Conservation (phyloP, 1,140 invertebrate genomes). For the Centruroides vittatus region DNA sequence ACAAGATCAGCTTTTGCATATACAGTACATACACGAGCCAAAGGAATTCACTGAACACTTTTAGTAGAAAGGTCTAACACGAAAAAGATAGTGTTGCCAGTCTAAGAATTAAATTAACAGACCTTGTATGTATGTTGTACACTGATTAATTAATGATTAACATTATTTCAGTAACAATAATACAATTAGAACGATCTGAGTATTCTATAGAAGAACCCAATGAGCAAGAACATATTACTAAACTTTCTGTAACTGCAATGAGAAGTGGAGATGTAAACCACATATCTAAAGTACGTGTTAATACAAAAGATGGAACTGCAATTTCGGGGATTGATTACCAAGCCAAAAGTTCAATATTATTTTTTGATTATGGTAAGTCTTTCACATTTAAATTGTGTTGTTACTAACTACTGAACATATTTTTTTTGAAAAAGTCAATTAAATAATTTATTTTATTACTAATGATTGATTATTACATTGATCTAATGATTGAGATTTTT, state of each 20-base stretch:
- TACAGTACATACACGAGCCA: too few species aligned
- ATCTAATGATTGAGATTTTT: too few species aligned
- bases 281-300: slow-evolving; percentile 25
- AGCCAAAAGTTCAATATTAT: slow-evolving; percentile 25
- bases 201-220: slow-evolving; percentile 30
- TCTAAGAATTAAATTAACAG: too few species aligned
- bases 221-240: slow-evolving; percentile 14
- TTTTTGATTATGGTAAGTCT: slow-evolving; percentile 25
- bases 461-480: too few species aligned
- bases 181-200: slow-evolving; percentile 24
- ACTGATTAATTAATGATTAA: not conserved
- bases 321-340: slow-evolving; percentile 30
- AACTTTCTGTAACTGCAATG: slow-evolving; percentile 18
- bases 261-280: slow-evolving; percentile 25
- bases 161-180: slow-evolving; percentile 21
- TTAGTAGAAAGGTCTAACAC: too few species aligned
- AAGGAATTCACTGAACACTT: too few species aligned
- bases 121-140: too few species aligned
- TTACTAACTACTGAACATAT: too few species aligned
- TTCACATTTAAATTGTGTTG: not conserved
- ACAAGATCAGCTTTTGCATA: too few species aligned
- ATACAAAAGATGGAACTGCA: slow-evolving; percentile 32
- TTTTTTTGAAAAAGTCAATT: too few species aligned
- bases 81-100: too few species aligned
- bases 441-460: too few species aligned